Conservation (phyloP, 2,797 vertebrate genomes). For the Sebastiscus albofasciatus region DNA sequence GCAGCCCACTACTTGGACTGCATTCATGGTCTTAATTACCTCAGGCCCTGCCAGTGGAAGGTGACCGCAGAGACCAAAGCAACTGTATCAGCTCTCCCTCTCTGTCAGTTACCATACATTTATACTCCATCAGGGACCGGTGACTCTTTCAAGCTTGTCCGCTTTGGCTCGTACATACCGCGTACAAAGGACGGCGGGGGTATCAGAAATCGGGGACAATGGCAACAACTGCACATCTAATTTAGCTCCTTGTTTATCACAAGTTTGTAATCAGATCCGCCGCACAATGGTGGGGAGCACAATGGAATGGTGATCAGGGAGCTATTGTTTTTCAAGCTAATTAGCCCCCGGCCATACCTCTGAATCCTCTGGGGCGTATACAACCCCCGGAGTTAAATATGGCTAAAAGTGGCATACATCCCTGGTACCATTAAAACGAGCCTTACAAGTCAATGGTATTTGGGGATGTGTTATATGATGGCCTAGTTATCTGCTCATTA, state of each 20-base stretch:
- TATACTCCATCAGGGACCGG: constrained; percentile 79
- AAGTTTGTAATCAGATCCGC: constrained; percentile 83
- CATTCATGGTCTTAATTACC: constrained; percentile 80
- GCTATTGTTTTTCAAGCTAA: constrained; percentile 90
- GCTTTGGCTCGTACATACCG: constrained; percentile 60
- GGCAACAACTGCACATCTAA: constrained; percentile 88
- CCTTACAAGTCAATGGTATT: constrained; percentile 88
- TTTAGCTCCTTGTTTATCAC: constrained; percentile 87
- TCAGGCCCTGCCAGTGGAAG: constrained; percentile 69
- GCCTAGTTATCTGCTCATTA: constrained; percentile 77
- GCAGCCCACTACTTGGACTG: constrained; percentile 72
- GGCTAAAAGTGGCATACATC: constrained; percentile 81
- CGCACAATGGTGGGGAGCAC: constrained; percentile 81
- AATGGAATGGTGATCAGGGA: constrained; percentile 85
- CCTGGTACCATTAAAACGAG: constrained; percentile 77
- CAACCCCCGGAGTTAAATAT: constrained; percentile 70
- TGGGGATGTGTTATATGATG: constrained; percentile 69
- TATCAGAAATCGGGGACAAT: constrained; percentile 86
- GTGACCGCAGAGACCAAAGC: constrained; percentile 70
- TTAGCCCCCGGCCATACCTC: constrained; percentile 77
- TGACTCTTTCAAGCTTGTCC: constrained; percentile 69
- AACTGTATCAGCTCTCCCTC: constrained; percentile 72
- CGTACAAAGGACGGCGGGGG: constrained; percentile 59
- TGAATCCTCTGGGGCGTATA: constrained; percentile 72
- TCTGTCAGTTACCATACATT: constrained; percentile 81